These are phyloP conservation scores for Spinibarbus caldwelli DNA, from an alignment of 2,797 vertebrate species.

Conservation along the genomic window DNA sequence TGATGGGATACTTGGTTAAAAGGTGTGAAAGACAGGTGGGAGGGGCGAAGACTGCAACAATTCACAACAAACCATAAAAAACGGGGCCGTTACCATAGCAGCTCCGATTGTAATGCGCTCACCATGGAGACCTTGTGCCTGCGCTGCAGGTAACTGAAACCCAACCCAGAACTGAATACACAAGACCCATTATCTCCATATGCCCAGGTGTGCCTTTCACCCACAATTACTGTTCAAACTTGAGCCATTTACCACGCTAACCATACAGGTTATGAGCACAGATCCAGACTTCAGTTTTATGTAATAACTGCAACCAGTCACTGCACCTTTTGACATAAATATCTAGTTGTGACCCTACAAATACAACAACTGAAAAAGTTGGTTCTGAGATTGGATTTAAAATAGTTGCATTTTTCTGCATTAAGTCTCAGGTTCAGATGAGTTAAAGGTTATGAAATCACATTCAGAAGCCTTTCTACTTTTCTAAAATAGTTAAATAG, in stretches of 20 bases:
- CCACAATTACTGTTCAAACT: slow-evolving; percentile 33
- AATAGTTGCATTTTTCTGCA: neutral
- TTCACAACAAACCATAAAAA: slow-evolving; percentile 51
- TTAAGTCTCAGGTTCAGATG: neutral
- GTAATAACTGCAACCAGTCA: neutral
- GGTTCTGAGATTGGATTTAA: neutral
- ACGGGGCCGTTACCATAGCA: slow-evolving; percentile 60
- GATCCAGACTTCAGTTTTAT: neutral
- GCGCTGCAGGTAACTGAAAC: slow-evolving; percentile 65
- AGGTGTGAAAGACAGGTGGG: slow-evolving; percentile 36
- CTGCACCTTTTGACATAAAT: too few species aligned
- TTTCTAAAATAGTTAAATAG: too few species aligned
- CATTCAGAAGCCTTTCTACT: too few species aligned
- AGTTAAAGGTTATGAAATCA: too few species aligned
- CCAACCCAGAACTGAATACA: slow-evolving; percentile 62
- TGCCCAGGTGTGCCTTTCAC: slow-evolving; percentile 56
- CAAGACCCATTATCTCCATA: slow-evolving; percentile 59
- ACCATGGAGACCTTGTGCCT: slow-evolving; percentile 66
- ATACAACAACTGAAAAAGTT: neutral
- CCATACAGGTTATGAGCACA: slow-evolving; percentile 17
- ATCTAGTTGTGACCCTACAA: neutral
- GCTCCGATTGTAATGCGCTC: slow-evolving; percentile 61
- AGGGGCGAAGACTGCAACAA: slow-evolving; percentile 40
- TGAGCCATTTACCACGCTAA: slow-evolving; percentile 46
- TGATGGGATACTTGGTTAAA: slow-evolving; percentile 35